Evolutionary conservation across 2,797 vertebrate species (phyloP), one percentile per base, ranked within the genome.

Genomic region (Eulemur rubriventer): DNA sequence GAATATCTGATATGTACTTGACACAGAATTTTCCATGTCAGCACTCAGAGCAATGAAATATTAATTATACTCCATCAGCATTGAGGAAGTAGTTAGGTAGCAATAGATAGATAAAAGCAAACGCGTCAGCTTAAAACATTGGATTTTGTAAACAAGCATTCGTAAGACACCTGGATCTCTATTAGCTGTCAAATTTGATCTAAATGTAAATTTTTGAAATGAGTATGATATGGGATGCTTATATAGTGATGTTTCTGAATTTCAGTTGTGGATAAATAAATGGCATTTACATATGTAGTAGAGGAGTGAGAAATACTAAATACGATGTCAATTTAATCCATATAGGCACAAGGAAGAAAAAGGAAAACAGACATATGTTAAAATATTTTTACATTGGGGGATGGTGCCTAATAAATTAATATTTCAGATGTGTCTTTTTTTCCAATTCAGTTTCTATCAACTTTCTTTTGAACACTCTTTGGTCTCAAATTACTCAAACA

Each of bases 171-270:
- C 70, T 91, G 69, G 50, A 48, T 94, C 41, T 69, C 87, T 80
- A 94, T 75, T 94, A 95, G 61, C n/a, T 85, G 89, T 89, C 89
- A 89, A 94, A 59, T 93, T 79, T 79, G 30, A 95, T 79, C 6
- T 50, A 75, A 91, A 89, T 89, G 63, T 55, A 94, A 78, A 79
- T 86, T 82, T 91, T 93, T 91, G 6, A 82, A 89, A 59, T 89
- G 69, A 70, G 0, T 79, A 41, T 63, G 41, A 70, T 89, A 81
- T 75, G 33, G 43, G 24, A 85, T 83, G 63, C 38, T 73, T 3
- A 90, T 35, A 85, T 30, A 13, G 7, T 88, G 14, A 61, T 70
- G 14, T 50, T 95, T 95, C 30, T 82, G n/a, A 57, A 89, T 79
- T 86, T 83, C 7, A 48, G 17, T 75, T 70, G 52, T 72, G 26